These are phyloP conservation scores for Chaunax sp. DNA, from an alignment of 2,797 vertebrate genomes.

Conservation along the genomic window DNA sequence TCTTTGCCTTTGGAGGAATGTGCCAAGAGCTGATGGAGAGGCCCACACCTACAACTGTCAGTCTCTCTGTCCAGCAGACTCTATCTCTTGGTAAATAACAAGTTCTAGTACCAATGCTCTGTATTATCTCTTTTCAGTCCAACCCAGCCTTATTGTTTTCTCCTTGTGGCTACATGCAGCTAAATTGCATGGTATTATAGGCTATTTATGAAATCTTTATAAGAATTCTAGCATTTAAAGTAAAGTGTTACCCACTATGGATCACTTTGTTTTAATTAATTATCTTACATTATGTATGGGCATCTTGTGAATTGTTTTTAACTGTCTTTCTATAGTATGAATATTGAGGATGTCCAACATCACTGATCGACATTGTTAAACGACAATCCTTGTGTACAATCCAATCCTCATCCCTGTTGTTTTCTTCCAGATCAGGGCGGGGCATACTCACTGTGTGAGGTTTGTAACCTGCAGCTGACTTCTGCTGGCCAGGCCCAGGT, in stretches of 20 bases:
- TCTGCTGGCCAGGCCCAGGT: slow-evolving; percentile 72
- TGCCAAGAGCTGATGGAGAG: slow-evolving; percentile 61
- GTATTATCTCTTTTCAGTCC: neutral
- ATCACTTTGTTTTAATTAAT: too few species aligned
- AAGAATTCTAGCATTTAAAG: too few species aligned
- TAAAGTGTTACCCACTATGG: too few species aligned
- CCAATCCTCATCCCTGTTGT: slow-evolving; percentile 2
- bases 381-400: neutral
- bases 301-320: too few species aligned
- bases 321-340: too few species aligned
- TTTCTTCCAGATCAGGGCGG: slow-evolving; percentile 43
- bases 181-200: too few species aligned
- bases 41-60: slow-evolving; percentile 27
- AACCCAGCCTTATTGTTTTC: too few species aligned
- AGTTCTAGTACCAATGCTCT: neutral
- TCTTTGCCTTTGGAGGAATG: slow-evolving; percentile 65
- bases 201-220: too few species aligned
- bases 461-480: slow-evolving; percentile 76
- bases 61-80: slow-evolving; percentile 44
- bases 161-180: too few species aligned
- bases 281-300: too few species aligned
- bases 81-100: slow-evolving; percentile 53
- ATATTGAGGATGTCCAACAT: too few species aligned
- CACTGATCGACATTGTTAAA: too few species aligned
- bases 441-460: slow-evolving; percentile 67